Conservation (phyloP, 2,888 invertebrate genomes). For the Pyrocoelia pectoralis region DNA sequence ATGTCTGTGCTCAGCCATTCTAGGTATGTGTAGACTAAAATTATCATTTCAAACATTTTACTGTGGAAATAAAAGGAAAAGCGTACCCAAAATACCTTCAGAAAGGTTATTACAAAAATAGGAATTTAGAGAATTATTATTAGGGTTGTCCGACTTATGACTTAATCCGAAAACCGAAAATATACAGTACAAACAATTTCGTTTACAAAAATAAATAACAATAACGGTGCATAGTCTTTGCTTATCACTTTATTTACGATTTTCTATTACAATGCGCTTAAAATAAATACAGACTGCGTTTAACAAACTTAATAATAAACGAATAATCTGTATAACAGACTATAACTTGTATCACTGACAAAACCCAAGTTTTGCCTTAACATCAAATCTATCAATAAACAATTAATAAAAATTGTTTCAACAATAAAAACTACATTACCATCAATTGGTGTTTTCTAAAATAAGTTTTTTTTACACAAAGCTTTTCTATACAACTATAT, state of each 20-base stretch:
- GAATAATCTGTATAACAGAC: slow-evolving; percentile 57
- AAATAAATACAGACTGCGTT: slow-evolving; percentile 52
- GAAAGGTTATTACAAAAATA: no score
- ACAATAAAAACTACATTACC: slow-evolving; percentile 41
- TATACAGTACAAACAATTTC: neutral
- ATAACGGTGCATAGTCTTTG: slow-evolving; percentile 2
- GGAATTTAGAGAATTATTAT: no score
- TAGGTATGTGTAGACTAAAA: no score
- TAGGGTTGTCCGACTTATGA: no score
- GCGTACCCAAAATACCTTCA: no score
- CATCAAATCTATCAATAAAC: slow-evolving; percentile 26
- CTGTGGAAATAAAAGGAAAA: no score
- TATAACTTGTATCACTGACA: slow-evolving; percentile 49
- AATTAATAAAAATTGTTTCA: slow-evolving; percentile 42
- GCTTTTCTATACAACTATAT: slow-evolving; percentile 24
- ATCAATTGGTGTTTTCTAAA: slow-evolving; percentile 34
- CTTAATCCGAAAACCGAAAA: no score
- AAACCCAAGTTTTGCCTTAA: slow-evolving; percentile 38
- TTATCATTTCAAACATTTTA: no score
- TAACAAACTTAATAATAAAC: slow-evolving; percentile 45
- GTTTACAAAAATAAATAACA: neutral
- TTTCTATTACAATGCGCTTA: slow-evolving; percentile 47
- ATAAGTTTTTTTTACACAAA: slow-evolving; percentile 16
- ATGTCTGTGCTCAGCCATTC: no score
- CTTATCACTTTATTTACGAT: slow-evolving; percentile 48